Base-by-base conservation (phyloP, 2,113 vertebrate genomes). In the Vireo altiloquus region DNA sequence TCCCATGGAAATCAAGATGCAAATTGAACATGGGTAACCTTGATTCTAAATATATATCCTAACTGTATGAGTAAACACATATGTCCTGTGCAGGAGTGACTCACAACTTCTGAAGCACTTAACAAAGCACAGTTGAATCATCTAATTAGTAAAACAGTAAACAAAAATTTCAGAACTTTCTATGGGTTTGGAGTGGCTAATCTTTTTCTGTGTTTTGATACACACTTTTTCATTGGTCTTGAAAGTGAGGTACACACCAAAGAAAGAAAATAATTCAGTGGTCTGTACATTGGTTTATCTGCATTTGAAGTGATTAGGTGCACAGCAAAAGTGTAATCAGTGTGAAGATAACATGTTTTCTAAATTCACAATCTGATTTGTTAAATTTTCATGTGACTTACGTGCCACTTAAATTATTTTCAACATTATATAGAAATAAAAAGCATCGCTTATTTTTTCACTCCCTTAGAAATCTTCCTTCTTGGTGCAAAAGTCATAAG, bases 41-140 rank as follows among this genome's bases (percentile, higher is more conserved):
- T 95, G 74, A 82, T 91, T 92, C 75, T 71, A 92, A 92, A 90
- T 72, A 78, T 90, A 44, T 64, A 75, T 57, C 46, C 50, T 77
- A n/a, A 57, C 69, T 86, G 42, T 63, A 81, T 94, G 87, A 92
- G 88, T 96, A 93, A 94, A 93, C 54, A 93, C 54, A 25, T 60
- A 54, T 68, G 42, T 71, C 64, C 92, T 87, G 49, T 90, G 92
- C 84, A 91, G 52, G 65, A 74, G 69, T 95, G 77, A 94, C 77
- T 96, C 92, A 64, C 53, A 74, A 87, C 82, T 80, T 75, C 85
- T 90, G 96, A 66, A 92, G 42, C 82, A 82, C 40, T 80, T 81
- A 95, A 94, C 65, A 95, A 94, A 95, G 78, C 82, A 42, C 81
- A 63, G 27, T 52, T 94, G 92, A 95, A 66, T 96, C 90, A 96